Percentiles rank a stretch among this genome's conserved stretches.
Conservation (phyloP, 2,113 vertebrate genomes). For the Thinocorus orbignyianus region DNA sequence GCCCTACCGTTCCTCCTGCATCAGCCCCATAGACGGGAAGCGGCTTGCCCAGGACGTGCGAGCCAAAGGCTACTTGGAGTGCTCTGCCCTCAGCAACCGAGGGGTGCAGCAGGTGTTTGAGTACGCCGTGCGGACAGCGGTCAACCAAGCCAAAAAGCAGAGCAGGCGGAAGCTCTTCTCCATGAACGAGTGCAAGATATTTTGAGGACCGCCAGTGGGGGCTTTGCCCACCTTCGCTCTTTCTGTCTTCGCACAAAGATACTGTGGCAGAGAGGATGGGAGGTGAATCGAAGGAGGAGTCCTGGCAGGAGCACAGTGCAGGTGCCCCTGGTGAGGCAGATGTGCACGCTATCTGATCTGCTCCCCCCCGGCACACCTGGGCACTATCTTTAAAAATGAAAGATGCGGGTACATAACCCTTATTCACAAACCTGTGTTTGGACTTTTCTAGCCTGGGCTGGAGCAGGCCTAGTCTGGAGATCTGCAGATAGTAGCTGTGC, state of each 20-base stretch:
- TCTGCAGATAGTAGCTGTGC: not conserved
- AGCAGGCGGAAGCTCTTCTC: slow-evolving; percentile 83
- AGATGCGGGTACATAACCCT: not conserved
- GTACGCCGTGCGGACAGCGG: slow-evolving; percentile 86
- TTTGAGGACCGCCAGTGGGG: slow-evolving; percentile 54
- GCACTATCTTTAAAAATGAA: not conserved
- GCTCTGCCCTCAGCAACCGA: slow-evolving; percentile 90
- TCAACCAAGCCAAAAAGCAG: slow-evolving; percentile 83
- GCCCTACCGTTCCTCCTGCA: slow-evolving; percentile 79
- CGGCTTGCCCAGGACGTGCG: slow-evolving; percentile 85
- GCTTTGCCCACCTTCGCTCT: not conserved
- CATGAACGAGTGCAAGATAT: slow-evolving; percentile 88
- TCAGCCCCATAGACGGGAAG: slow-evolving; percentile 81
- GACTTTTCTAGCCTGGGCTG: not conserved
- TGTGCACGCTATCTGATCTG: not conserved
- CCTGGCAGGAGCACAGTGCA: not conserved
- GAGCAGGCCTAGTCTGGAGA: not conserved
- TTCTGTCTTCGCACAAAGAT: not conserved
- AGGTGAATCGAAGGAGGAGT: not conserved
- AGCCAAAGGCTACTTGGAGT: slow-evolving; percentile 94
- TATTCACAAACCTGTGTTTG: not conserved
- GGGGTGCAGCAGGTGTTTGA: slow-evolving; percentile 98
- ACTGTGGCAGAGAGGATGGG: not conserved
- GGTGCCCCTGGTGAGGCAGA: not conserved
- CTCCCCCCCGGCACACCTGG: not conserved